A percentile compares a stretch with the other conserved stretches of the same genome.
phyloP scores from a whole-genome alignment of 1,140 invertebrate species.

The Anastrepha obliqua region DNA sequence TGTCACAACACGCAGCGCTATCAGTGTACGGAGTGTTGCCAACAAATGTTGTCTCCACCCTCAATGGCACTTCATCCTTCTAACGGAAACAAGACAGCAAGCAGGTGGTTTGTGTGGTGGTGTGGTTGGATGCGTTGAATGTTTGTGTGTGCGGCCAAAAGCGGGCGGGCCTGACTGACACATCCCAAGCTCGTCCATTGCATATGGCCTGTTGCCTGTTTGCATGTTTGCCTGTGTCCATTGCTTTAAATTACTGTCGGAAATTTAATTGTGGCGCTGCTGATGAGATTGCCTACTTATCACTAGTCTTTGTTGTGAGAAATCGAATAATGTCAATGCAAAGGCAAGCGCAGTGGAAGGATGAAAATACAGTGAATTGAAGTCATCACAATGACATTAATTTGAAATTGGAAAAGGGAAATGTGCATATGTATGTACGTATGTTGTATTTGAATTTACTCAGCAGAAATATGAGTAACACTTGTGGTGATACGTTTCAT shows the following conservation, averaged over 20 bases:
- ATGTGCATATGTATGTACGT: background rate
- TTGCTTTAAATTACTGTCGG: conserved; percentile 48
- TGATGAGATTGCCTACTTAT: background rate
- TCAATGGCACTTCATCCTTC: background rate
- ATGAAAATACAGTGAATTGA: background rate
- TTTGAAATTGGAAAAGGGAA: background rate
- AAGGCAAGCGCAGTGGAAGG: background rate
- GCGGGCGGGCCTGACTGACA: too few relatives aligned
- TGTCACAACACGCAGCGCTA: background rate
- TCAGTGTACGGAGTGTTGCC: background rate
- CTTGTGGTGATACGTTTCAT: background rate
- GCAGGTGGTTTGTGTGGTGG: too few relatives aligned
- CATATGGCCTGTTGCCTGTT: background rate
- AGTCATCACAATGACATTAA: background rate
- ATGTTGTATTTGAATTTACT: background rate
- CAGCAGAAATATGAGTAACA: background rate
- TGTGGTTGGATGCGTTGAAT: background rate
- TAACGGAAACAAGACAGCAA: background rate
- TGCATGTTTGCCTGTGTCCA: background rate
- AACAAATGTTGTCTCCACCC: conserved; percentile 11
- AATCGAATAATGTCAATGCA: conserved; percentile 16
- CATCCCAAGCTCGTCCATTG: background rate
- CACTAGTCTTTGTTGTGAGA: background rate
- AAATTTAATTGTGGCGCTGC: conserved; percentile 23
- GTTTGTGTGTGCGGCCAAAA: background rate